A percentile compares a stretch with the other conserved stretches of the same genome.
Conservation (phyloP, 2,113 vertebrate species). For the Noturus placidus region DNA sequence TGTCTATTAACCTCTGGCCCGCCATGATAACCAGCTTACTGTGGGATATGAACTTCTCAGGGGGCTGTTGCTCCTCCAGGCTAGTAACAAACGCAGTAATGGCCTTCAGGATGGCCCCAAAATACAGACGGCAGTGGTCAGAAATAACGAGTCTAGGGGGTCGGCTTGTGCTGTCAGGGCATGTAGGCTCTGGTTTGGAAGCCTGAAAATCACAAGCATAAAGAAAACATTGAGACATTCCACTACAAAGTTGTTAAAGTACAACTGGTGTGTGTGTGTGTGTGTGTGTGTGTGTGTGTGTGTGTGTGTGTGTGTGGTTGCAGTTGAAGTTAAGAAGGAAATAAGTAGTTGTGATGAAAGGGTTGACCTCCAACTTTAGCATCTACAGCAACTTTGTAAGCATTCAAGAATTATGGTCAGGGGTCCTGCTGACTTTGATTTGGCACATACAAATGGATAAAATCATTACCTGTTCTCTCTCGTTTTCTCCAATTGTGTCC, state of each 20-base stretch:
- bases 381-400: not conserved
- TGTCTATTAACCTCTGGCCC: slow-evolving; percentile 89
- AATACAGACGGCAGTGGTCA: slow-evolving; percentile 85
- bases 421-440: not conserved
- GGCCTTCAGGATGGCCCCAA: slow-evolving; percentile 87
- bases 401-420: not conserved
- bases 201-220: slow-evolving; percentile 27
- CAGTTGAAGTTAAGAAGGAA: slow-evolving; percentile 22
- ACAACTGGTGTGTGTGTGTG: not conserved
- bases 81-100: slow-evolving; percentile 72
- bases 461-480: slow-evolving; percentile 56
- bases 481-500: slow-evolving; percentile 35
- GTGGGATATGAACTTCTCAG: slow-evolving; percentile 85
- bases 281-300: not conserved
- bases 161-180: slow-evolving; percentile 16
- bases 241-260: not conserved
- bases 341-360: slow-evolving; percentile 25
- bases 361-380: not conserved
- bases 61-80: slow-evolving; percentile 75
- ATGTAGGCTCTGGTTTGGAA: slow-evolving; percentile 7
- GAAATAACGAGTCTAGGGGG: slow-evolving; percentile 58
- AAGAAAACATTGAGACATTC: slow-evolving; percentile 3
- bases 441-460: not conserved
- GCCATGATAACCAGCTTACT: slow-evolving; percentile 93
- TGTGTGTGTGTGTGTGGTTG: slow-evolving; percentile 3